Base-by-base conservation (phyloP, 2,888 invertebrate genomes). In the Megalurothrips usitatus region DNA sequence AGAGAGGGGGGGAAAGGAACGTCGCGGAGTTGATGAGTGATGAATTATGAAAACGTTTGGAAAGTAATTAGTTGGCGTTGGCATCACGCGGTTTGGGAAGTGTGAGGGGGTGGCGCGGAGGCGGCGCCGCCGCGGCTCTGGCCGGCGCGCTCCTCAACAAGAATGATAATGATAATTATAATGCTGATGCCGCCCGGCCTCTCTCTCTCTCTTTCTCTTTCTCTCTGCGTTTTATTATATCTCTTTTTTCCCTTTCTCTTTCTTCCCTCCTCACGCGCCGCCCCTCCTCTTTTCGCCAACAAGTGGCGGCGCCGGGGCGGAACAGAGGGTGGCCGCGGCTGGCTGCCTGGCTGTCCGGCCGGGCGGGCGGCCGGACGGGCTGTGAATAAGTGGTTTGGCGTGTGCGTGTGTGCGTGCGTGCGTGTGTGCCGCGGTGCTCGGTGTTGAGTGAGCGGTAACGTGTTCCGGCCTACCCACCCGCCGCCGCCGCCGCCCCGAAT, bases 1-100 rank as follows among this genome's bases (percentile, higher is more conserved):
- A 17, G 17, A 26, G 58, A 6, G 58, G 58, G 6, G 58, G 58
- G 19, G 58, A 52, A 19, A 17, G 68, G 26, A 58, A 58, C 58
- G 68, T 75, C 68, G n/a, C 23, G 23, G 26, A 75, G 68, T 75
- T 75, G 68, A 75, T 75, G 68, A 75, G 68, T 75, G 26, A 75
- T 75, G 68, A 75, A 75, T 75, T 75, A 75, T 75, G 68, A 75
- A 75, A 75, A 75, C 68, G 68, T 75, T 75, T 75, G 68, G 68
- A 75, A 75, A 75, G 68, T 75, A 26, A 75, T 75, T 75, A 75
- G 68, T 75, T 75, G 68, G 6, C 23, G 68, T n/a, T 19, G 58
- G 19, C 58, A 58, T 58, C 68, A 26, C 68, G 68, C 68, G 68
- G 23, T 68, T 23, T 17, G 52, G 9, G 52, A 8, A 17, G 14